Conservation (phyloP, 2,888 invertebrate genomes). For the Lasioglossum lativentre region DNA sequence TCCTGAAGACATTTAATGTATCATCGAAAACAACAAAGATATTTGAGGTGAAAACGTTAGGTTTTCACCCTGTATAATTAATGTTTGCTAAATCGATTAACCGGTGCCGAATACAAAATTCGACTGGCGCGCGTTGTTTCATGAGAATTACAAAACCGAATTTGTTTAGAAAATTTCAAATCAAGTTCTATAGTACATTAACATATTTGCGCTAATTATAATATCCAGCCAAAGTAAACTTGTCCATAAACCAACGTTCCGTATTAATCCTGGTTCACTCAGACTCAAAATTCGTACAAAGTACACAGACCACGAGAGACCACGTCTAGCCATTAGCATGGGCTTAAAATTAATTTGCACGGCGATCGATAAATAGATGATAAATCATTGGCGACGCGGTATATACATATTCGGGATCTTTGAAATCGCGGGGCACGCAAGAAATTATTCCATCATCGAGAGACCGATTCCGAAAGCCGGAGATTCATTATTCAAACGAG, state of each 20-base stretch:
- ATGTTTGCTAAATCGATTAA: no score
- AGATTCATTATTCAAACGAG: constrained; percentile 3
- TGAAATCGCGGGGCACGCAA: background rate
- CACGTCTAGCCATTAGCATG: no score
- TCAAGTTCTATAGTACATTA: background rate
- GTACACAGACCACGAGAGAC: background rate
- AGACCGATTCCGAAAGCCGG: background rate
- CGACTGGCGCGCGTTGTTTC: no score
- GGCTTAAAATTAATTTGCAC: background rate
- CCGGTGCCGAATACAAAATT: no score
- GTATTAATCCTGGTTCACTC: background rate
- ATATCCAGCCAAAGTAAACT: background rate
- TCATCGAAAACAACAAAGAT: no score
- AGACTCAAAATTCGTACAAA: background rate
- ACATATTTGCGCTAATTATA: background rate
- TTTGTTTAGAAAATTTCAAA: background rate
- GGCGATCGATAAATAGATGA: background rate
- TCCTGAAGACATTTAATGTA: no score
- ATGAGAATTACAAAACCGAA: no score
- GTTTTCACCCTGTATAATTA: no score
- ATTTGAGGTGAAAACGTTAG: no score
- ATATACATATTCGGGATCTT: background rate
- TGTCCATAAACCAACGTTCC: background rate
- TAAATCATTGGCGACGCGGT: background rate
- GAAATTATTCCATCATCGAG: background rate